Conservation (phyloP, 2,797 vertebrate species). For the Sus cebifrons region DNA sequence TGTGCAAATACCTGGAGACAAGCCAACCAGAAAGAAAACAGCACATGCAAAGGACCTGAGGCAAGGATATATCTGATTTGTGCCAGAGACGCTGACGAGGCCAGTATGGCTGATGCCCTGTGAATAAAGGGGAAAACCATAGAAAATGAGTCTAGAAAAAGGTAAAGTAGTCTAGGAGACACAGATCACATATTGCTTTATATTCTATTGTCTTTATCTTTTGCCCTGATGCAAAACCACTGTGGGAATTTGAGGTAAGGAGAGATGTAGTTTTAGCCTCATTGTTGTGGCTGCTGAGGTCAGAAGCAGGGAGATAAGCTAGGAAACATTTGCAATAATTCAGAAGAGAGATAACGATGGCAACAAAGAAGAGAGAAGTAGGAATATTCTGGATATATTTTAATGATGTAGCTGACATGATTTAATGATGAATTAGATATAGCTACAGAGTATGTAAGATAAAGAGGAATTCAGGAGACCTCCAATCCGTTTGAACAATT, state of each 20-base stretch:
- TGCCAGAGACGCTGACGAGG: not conserved
- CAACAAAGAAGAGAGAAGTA: not conserved
- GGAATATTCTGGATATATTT: not conserved
- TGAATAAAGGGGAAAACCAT: not conserved
- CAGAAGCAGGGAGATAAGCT: not conserved
- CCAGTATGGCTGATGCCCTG: not conserved
- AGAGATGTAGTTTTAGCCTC: not conserved
- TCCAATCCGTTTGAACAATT: not conserved
- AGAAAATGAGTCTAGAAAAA: not conserved
- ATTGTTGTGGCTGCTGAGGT: not conserved
- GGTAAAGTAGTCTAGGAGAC: rapidly evolving
- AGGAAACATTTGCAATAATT: not conserved
- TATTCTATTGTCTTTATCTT: not conserved
- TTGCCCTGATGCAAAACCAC: not conserved
- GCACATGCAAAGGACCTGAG: not conserved
- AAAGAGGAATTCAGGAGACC: not conserved
- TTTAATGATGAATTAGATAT: not conserved
- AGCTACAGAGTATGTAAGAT: not conserved
- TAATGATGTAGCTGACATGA: not conserved
- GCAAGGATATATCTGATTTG: not conserved
- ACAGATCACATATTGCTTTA: not conserved
- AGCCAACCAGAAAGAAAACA: not conserved
- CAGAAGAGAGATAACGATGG: not conserved
- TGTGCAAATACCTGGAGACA: not conserved
- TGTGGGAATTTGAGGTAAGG: not conserved